phyloP scores from a whole-genome alignment of 1,140 invertebrate species.

The Calliphora vicina region DNA sequence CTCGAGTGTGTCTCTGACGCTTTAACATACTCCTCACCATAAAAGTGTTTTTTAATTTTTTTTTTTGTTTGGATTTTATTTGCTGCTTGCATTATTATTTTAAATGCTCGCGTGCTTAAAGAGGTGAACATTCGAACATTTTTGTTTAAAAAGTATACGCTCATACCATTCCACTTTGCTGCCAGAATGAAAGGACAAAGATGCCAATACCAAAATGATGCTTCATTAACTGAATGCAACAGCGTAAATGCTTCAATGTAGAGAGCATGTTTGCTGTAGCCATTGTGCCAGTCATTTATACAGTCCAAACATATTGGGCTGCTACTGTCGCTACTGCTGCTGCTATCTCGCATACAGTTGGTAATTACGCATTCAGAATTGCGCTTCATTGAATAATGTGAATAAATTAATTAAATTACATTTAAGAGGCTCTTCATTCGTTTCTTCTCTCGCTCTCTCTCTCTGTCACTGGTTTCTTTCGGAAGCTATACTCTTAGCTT shows the following conservation, averaged over 20 bases:
- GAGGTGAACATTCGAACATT: not conserved
- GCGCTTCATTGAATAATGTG: slow-evolving; percentile 62
- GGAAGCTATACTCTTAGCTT: not conserved
- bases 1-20: not conserved
- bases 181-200: not conserved
- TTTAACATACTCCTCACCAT: not conserved
- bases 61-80: not conserved
- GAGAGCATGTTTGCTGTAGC: not conserved
- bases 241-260: not conserved
- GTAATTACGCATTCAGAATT: slow-evolving; percentile 62
- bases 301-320: too few relatives aligned
- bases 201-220: not conserved
- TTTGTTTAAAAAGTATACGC: too few relatives aligned
- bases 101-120: slow-evolving; percentile 15
- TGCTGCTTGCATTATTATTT: not conserved
- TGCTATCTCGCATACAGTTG: slow-evolving; percentile 15
- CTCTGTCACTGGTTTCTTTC: not conserved
- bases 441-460: not conserved
- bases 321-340: not conserved
- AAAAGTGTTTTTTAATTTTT: not conserved
- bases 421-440: slow-evolving; percentile 41
- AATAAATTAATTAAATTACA: slow-evolving; percentile 63
- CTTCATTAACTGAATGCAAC: not conserved
- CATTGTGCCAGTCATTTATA: not conserved
- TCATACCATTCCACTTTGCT: too few relatives aligned